Base-by-base conservation (phyloP, 2,888 invertebrate species). In the Linyphia triangularis region DNA sequence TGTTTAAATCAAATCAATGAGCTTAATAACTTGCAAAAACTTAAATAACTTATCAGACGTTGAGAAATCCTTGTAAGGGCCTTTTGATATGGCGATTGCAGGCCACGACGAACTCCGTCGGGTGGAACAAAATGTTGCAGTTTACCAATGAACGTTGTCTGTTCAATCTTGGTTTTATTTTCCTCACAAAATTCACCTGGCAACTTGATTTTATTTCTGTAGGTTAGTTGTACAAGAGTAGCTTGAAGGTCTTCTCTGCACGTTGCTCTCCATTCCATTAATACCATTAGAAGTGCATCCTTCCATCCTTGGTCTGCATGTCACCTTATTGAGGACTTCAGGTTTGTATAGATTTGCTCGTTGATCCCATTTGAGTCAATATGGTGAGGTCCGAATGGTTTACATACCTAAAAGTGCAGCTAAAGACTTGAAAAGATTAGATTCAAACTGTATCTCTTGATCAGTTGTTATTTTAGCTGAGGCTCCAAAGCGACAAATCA, bases 101-200 rank as follows among this genome's bases (percentile, higher is more conserved):
- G 28, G 0, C 19, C 19, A 59, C 22, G 30, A 19, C 61, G 57
- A 59, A 75, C 59, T 57, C 33, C 75, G 19, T 75, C 75, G 6
- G 26, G 59, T 5, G 59, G 75, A 28, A 75, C 33, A 26, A 75
- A 75, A 30, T 37, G 33, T 19, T 67, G 67, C 16, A 67, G 67
- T 33, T 37, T 30, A 33, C 67, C 33, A 16, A 69, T 19, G n/a
- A n/a, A 37, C 7, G 37, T 10, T 1, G 37, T 22, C 37, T n/a
- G 33, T 6, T 69, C 33, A 19, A 22, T 37, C 22, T 33, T 69
- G 19, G 7, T n/a, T 37, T 33, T 37, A 19, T n/a, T 69, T 67
- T 30, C 33, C n/a, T 9, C 28, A 19, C 30, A 72, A 67, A 67
- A 67, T 33, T 37, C 67, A 30, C 67, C 67, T 19, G 67, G 67